These are phyloP conservation scores for Andrena bucephala DNA, from an alignment of 2,888 invertebrate species.

Conservation along the genomic window DNA sequence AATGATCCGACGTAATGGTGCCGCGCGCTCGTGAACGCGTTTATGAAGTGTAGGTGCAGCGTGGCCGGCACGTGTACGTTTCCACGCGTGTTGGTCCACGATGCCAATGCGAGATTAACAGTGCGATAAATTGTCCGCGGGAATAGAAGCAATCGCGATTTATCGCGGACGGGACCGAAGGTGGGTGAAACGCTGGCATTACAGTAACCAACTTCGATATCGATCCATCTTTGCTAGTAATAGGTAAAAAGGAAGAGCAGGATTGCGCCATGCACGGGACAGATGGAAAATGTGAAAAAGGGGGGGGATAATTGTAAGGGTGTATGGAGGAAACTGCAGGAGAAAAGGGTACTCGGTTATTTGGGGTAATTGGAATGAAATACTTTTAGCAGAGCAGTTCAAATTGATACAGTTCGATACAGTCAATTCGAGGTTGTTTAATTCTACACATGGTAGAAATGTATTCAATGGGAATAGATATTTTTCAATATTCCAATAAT, in stretches of 20 bases:
- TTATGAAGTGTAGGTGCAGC: slow-evolving; percentile 14
- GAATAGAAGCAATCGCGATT: slow-evolving; percentile 51
- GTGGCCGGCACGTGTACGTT: slow-evolving; percentile 17
- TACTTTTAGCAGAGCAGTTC: no score
- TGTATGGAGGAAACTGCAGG: no score
- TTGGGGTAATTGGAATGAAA: no score
- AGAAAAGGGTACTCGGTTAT: no score
- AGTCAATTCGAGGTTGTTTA: no score
- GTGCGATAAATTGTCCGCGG: slow-evolving; percentile 58
- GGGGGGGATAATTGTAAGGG: no score
- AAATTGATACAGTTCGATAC: no score
- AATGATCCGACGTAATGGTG: slow-evolving; percentile 33
- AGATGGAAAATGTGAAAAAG: no score
- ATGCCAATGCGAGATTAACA: slow-evolving; percentile 48
- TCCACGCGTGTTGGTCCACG: slow-evolving; percentile 18
- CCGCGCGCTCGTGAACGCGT: neutral
- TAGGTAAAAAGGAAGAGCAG: neutral
- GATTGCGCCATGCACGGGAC: no score
- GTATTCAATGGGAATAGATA: no score
- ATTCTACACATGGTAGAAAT: no score
- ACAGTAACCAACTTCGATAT: slow-evolving; percentile 38
- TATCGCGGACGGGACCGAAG: slow-evolving; percentile 48
- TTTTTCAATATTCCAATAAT: no score
- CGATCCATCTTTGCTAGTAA: slow-evolving; percentile 16
- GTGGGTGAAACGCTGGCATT: slow-evolving; percentile 35